Evolutionary conservation across 2,113 vertebrate genomes (phyloP), one percentile per base, ranked within the genome.

Genomic region (Solea solea): DNA sequence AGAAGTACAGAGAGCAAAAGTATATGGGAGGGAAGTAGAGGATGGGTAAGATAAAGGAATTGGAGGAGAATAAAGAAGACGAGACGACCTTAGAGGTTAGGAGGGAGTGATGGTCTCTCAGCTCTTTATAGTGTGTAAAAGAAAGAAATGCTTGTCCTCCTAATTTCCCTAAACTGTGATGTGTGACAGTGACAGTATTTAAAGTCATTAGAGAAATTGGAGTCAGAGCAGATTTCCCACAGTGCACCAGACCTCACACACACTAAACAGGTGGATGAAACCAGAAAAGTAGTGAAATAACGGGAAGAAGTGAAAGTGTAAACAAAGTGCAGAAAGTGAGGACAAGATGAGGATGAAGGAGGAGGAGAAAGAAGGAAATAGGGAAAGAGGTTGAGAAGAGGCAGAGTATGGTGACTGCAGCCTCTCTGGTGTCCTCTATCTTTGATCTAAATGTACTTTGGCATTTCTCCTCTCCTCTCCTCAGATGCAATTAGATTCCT

Each of bases 401-500:
- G 70, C 60, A 55, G 80, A 78, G 48, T 67, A 39, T 75, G 79
- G 74, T 87, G 85, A 83, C 83, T 80, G 80, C 77, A 76, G 83
- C 71, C 84, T 92, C 83, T 89, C 86, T 87, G 83, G 88, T 88
- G 87, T 87, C 88, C 85, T 83, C 88, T 67, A 91, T 90, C 88
- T 89, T 93, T 91, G 89, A 93, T 93, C 87, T 88, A 91, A 92
- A 93, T 92, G 87, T 91, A 86, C 84, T 91, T 89, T 88, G 91
- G 88, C 89, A 86, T 90, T 88, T 91, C 87, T 92, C 86, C 88
- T 90, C 87, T 90, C 88, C 76, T 87, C 86, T 90, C 82, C 86
- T 92, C 88, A 90, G 88, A 90, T 86, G 88, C 89, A 91, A 93
- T 93, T 91, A 93, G 89, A 89, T 80, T 89, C 85, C 87, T 90